Conservation (phyloP, 2,113 vertebrate species). For the Platysteira castanea region DNA sequence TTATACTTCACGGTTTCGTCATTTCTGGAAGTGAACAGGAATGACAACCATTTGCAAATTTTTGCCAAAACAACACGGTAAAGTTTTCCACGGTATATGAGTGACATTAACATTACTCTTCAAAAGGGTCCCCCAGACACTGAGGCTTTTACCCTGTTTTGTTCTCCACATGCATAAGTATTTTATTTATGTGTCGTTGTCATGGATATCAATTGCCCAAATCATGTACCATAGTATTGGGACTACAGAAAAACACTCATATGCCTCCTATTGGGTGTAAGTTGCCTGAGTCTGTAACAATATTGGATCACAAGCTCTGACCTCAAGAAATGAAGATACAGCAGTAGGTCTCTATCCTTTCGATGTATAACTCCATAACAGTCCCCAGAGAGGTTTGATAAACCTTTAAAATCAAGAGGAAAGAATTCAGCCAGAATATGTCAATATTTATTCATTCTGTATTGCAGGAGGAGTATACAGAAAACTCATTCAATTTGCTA, state of each 20-base stretch:
- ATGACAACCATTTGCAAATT: not conserved
- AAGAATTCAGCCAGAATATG: not conserved
- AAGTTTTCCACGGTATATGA: not conserved
- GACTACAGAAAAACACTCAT: not conserved
- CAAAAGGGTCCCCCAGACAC: not conserved
- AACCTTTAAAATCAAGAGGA: not conserved
- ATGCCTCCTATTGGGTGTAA: not conserved
- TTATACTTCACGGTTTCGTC: not conserved
- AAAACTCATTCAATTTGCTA: not conserved
- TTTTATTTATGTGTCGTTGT: not conserved
- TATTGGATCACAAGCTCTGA: not conserved
- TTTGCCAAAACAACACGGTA: not conserved
- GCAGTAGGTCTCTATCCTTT: not conserved
- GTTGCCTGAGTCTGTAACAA: not conserved
- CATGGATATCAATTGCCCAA: not conserved
- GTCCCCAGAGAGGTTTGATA: not conserved
- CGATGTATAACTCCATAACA: not conserved
- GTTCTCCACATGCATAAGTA: not conserved
- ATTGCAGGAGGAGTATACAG: not conserved
- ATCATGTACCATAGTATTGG: fast-evolving
- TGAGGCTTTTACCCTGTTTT: not conserved
- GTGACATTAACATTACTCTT: not conserved
- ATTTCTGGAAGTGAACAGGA: not conserved
- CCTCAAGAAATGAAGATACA: not conserved
- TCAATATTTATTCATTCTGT: not conserved